Evolutionary conservation across 2,113 vertebrate genomes (phyloP).

Genomic region (Galeopterus variegatus): DNA sequence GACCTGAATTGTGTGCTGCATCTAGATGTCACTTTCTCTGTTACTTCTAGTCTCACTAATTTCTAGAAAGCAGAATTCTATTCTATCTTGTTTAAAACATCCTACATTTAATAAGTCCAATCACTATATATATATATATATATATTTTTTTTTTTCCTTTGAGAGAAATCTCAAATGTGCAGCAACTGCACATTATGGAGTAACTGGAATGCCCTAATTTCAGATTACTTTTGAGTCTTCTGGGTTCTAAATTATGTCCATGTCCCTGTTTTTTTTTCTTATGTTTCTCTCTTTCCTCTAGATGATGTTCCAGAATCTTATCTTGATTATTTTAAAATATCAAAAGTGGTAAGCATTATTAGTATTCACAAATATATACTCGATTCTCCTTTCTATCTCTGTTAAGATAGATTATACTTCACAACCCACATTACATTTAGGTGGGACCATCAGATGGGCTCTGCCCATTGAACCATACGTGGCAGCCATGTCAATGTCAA

Average conservation of each 20-base stretch:
- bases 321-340: neutral
- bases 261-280: neutral
- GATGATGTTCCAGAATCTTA: neutral
- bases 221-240: neutral
- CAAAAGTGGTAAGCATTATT: neutral
- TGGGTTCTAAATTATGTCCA: neutral
- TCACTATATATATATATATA: neutral
- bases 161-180: neutral
- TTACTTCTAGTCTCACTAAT: neutral
- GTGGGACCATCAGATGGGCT: neutral
- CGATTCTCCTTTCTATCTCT: neutral
- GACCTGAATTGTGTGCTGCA: accelerated
- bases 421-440: neutral
- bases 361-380: neutral
- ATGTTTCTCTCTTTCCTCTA: neutral
- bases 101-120: neutral
- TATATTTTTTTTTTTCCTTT: neutral
- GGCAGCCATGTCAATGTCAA: neutral
- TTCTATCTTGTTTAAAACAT: neutral
- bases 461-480: neutral
- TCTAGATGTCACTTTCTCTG: neutral
- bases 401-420: neutral
- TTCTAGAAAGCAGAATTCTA: neutral
- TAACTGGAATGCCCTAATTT: conserved; percentile 14
- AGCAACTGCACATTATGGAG: neutral